Conservation (phyloP, 2,888 invertebrate genomes). For the Eilema depressum region DNA sequence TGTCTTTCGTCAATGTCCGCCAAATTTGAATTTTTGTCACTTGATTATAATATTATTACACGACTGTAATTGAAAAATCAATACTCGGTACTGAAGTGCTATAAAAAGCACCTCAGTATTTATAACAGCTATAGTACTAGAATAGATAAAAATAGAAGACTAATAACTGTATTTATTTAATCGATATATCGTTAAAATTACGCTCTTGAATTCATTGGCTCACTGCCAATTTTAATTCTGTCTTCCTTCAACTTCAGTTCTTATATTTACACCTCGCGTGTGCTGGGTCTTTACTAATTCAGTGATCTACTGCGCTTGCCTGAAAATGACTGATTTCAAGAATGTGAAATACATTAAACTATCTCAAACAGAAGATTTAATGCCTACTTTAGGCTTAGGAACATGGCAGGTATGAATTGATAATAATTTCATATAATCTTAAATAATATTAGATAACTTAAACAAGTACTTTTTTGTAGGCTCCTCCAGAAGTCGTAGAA, state of each 20-base stretch:
- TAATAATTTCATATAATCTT: neutral
- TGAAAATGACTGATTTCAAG: conserved; percentile 56
- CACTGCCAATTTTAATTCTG: conserved; percentile 68
- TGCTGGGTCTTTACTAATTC: conserved; percentile 52
- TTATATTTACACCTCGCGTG: conserved; percentile 56
- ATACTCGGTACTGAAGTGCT: conserved; percentile 17
- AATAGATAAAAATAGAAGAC: neutral
- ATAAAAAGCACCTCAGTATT: neutral
- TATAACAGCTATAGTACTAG: neutral
- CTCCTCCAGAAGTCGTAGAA: conserved; percentile 89
- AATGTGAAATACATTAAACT: conserved; percentile 81
- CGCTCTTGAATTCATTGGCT: conserved; percentile 58
- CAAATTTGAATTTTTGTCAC: conserved; percentile 42
- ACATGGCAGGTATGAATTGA: conserved; percentile 88
- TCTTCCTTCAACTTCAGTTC: conserved; percentile 60
- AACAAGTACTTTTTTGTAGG: conserved; percentile 70
- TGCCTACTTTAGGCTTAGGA: conserved; percentile 91
- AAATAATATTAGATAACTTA: conserved; percentile 24
- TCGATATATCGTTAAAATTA: conserved; percentile 8
- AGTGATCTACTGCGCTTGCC: conserved; percentile 41
- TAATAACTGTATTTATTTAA: neutral
- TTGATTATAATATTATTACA: conserved; percentile 1
- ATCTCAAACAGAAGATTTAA: conserved; percentile 82
- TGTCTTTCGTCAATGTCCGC: conserved; percentile 28
- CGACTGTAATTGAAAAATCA: conserved; percentile 28